Base-by-base conservation (phyloP, 2,113 vertebrate genomes). In the Tyto alba region DNA sequence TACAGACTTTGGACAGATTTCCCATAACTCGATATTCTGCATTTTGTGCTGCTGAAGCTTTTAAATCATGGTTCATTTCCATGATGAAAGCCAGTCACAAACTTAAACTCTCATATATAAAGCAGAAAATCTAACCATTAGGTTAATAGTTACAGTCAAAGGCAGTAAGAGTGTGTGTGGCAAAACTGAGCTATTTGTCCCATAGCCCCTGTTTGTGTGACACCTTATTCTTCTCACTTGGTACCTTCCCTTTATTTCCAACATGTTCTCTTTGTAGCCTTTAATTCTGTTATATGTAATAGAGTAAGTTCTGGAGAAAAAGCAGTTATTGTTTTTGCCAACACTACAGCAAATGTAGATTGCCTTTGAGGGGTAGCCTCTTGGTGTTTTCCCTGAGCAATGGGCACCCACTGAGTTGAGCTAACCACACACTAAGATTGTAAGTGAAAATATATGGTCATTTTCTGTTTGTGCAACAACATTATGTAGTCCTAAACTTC, bases 51-150 rank as follows among this genome's bases (percentile, higher is more conserved):
- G n/a, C 29, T 0, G 1, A 53, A 85, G 78, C 71, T 75, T 78
- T 94, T 73, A 90, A 91, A 85, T 90, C 93, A 69, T 30, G 74
- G 41, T 48, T 82, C 74, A 68, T 89, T 94, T 87, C 64, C 36
- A 48, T 72, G 81, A 94, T 68, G 89, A 96, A 96, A 94, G 74
- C 36, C 74, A 94, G 91, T 60, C 57, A 89, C 83, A 90, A 90
- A 76, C 45, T 83, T 48, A 20, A 93, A 50, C 55, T 60, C 67
- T 75, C 34, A 40, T 67, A 38, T 10, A 87, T n/a, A 78, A 89
- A 89, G 16, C 57, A 63, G 86, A 84, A 75, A 77, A 56, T 32
- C 76, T 71, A 72, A 38, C 20, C 19, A 48, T 38, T 63, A 89
- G 47, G 63, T 63, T 92, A 56, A 79, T 80, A 89, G 81, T 56